Evolutionary conservation across 2,113 vertebrate species (phyloP).

Genomic region (Lichenostomus cassidix): DNA sequence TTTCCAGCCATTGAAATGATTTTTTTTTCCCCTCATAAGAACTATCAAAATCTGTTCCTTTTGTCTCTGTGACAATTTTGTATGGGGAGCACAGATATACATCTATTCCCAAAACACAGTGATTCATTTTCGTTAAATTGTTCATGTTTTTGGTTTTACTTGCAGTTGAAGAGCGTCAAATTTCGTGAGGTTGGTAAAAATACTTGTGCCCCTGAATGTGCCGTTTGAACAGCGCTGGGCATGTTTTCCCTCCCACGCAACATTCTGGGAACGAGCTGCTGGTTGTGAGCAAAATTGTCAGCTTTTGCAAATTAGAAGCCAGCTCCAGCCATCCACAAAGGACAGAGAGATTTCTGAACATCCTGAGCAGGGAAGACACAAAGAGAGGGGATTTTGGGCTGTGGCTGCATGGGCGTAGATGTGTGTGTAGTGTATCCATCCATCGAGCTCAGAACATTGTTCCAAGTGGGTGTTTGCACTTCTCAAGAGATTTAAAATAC

Average conservation of each 20-base stretch:
- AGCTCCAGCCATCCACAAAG: not conserved
- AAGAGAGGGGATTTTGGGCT: not conserved
- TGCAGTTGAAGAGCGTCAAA: not conserved
- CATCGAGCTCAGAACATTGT: not conserved
- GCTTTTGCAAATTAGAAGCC: not conserved
- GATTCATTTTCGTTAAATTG: not conserved
- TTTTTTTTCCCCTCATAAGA: not conserved
- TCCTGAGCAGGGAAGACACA: not conserved
- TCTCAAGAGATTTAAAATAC: not conserved
- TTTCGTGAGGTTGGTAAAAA: conserved; percentile 29
- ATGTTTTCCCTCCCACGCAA: not conserved
- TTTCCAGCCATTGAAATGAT: not conserved
- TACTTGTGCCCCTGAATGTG: not conserved
- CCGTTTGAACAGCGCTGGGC: not conserved
- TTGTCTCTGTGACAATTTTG: not conserved
- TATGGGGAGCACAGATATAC: not conserved
- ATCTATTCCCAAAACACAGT: not conserved
- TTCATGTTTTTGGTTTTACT: not conserved
- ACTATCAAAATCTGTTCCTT: not conserved
- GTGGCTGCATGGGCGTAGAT: fast-evolving
- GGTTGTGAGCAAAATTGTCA: not conserved
- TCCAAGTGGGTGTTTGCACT: not conserved
- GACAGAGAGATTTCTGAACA: not conserved
- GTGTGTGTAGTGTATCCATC: not conserved
- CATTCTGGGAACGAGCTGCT: conserved; percentile 13